Evolutionary conservation across 2,113 vertebrate genomes (phyloP).

Genomic region (Zapornia atra): DNA sequence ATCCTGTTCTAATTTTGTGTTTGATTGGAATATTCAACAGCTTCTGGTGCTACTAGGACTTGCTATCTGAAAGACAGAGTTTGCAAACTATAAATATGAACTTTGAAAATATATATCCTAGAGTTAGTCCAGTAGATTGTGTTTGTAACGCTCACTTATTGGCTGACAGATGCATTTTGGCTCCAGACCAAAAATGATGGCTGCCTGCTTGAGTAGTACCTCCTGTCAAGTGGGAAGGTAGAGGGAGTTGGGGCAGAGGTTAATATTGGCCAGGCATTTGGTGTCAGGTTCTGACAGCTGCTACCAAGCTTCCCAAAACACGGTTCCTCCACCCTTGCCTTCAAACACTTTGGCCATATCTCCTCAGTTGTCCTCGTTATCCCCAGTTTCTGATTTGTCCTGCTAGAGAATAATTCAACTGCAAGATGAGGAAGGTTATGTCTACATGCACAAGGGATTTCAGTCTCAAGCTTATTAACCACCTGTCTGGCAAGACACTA

Average conservation of each 20-base stretch:
- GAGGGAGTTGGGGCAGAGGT: background rate
- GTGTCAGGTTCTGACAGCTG: background rate
- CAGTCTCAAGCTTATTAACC: background rate
- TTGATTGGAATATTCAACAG: constrained; percentile 73
- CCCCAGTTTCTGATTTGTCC: background rate
- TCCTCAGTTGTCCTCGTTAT: background rate
- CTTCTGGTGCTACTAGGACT: constrained; percentile 73
- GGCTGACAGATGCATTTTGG: constrained; percentile 44
- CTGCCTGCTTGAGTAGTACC: background rate
- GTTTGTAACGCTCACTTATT: constrained; percentile 44
- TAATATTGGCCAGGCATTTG: background rate
- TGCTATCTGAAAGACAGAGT: constrained; percentile 71
- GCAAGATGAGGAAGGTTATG: background rate
- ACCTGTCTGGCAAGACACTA: background rate
- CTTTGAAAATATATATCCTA: constrained; percentile 69
- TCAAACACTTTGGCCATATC: background rate
- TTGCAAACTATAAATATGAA: constrained; percentile 73
- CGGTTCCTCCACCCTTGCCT: background rate
- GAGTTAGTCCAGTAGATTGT: constrained; percentile 63
- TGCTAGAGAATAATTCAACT: background rate
- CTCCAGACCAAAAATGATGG: background rate
- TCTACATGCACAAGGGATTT: background rate
- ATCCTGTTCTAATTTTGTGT: constrained; percentile 70
- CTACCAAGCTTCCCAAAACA: background rate
- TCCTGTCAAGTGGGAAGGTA: background rate